These are phyloP conservation scores for Naso thynnoides DNA, from an alignment of 2,797 vertebrate species.

Conservation along the genomic window DNA sequence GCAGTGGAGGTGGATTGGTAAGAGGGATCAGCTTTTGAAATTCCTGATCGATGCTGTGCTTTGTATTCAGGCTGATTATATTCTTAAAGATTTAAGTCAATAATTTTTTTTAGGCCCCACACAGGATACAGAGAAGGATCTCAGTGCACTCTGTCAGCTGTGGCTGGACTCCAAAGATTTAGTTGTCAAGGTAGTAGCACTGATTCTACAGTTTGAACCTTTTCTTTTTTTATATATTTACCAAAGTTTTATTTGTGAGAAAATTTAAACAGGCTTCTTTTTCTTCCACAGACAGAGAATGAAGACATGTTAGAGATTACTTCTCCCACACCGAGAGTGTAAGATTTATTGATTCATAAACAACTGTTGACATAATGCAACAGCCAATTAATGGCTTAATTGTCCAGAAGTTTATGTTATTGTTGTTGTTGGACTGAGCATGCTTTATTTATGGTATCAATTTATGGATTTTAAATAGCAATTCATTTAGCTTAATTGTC, in stretches of 20 bases:
- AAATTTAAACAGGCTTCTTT: constrained; percentile 11
- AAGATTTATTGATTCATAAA: constrained; percentile 75
- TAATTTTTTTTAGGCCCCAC: constrained; percentile 82
- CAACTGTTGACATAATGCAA: not conserved
- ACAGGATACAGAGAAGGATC: constrained; percentile 94
- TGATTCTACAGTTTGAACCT: not conserved
- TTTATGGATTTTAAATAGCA: not conserved
- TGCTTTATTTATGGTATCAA: not conserved
- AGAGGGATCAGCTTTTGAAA: constrained; percentile 39
- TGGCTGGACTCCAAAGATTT: constrained; percentile 99
- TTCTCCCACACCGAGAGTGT: constrained; percentile 92
- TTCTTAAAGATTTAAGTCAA: constrained; percentile 10
- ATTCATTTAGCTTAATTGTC: not conserved
- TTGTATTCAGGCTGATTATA: not conserved
- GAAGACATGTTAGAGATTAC: constrained; percentile 92
- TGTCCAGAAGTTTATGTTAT: not conserved
- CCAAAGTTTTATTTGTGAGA: not conserved
- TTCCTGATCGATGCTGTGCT: not conserved
- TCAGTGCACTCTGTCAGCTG: constrained; percentile 93
- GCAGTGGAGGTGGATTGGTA: constrained; percentile 96
- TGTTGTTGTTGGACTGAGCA: not conserved
- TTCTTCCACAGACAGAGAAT: constrained; percentile 86
- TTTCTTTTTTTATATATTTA: not conserved
- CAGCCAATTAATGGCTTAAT: too few relatives aligned
- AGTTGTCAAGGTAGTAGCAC: constrained; percentile 88